Percentiles rank a stretch among this genome's conserved stretches.
These are phyloP conservation scores for Drosophila nasuta DNA, from an alignment of 1,140 invertebrate genomes.

Conservation along the genomic window DNA sequence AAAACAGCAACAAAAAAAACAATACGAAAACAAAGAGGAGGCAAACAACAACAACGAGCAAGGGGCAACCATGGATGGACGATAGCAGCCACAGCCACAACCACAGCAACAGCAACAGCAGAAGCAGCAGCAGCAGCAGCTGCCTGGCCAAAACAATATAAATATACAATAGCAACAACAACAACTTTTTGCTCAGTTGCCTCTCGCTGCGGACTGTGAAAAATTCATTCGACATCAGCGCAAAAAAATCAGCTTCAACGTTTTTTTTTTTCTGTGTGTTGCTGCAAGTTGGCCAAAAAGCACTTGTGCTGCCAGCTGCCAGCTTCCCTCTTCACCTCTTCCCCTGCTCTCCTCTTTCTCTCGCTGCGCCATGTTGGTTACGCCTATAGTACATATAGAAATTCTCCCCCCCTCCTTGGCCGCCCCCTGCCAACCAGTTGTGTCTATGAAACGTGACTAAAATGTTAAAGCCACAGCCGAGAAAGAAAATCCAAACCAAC, in stretches of 20 bases:
- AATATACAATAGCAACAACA: slow-evolving; percentile 42
- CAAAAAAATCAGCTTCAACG: slow-evolving; percentile 69
- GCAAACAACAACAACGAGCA: slow-evolving; percentile 31
- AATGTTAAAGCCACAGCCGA: slow-evolving; percentile 69
- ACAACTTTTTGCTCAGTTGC: slow-evolving; percentile 39
- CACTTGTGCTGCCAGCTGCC: slow-evolving; percentile 57
- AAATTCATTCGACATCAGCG: slow-evolving; percentile 77
- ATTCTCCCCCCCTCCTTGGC: slow-evolving; percentile 20
- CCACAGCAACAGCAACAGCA: slow-evolving; percentile 38
- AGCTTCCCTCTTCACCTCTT: not conserved
- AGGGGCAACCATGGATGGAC: slow-evolving; percentile 48
- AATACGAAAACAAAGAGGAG: slow-evolving; percentile 7
- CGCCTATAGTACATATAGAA: slow-evolving; percentile 48
- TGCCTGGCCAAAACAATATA: slow-evolving; percentile 50
- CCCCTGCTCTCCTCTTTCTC: not conserved
- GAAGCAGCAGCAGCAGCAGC: slow-evolving; percentile 44
- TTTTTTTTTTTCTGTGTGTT: not conserved
- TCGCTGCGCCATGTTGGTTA: slow-evolving; percentile 75
- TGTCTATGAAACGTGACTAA: slow-evolving; percentile 73
- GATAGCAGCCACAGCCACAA: slow-evolving; percentile 58
- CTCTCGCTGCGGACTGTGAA: slow-evolving; percentile 59
- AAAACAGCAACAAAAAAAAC: not conserved
- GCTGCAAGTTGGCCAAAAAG: slow-evolving; percentile 53
- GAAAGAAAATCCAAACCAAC: slow-evolving; percentile 67
- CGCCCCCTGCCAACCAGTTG: not conserved